phyloP scores from a whole-genome alignment of 1,140 invertebrate species.

The Leptopilina boulardi region DNA sequence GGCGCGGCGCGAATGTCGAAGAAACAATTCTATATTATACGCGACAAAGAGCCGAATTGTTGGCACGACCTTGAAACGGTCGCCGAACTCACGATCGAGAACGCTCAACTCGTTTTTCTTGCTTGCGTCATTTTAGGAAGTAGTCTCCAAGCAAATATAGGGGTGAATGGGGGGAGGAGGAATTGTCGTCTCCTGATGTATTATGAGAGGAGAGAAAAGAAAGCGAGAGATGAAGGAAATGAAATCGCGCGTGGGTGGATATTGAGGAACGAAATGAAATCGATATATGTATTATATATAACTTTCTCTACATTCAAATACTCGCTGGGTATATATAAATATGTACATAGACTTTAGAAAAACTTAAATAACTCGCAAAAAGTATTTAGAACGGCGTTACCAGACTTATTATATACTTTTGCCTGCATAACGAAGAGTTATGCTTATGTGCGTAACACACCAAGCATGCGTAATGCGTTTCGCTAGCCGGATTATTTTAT shows the following conservation, averaged over 20 bases:
- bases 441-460: constrained; percentile 45
- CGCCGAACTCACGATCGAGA: constrained; percentile 51
- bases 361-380: no score
- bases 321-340: background rate
- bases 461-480: constrained; percentile 30
- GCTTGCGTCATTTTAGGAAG: constrained; percentile 13
- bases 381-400: background rate
- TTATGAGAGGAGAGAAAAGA: background rate
- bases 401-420: constrained; percentile 45
- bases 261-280: background rate
- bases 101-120: constrained; percentile 29
- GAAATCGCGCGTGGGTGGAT: background rate
- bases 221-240: background rate
- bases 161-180: background rate
- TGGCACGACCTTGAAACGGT: constrained; percentile 56
- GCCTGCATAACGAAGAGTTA: constrained; percentile 56
- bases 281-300: constrained; percentile 37
- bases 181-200: background rate
- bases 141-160: background rate
- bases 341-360: no score
- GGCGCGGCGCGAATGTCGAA: no score
- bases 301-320: constrained; percentile 50
- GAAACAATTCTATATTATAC: background rate
- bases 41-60: constrained; percentile 6
- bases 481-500: background rate